A percentile compares a stretch with the other conserved stretches of the same genome.
Evolutionary conservation across 2,888 invertebrate species (phyloP).

Genomic region (Piscicola geometra): DNA sequence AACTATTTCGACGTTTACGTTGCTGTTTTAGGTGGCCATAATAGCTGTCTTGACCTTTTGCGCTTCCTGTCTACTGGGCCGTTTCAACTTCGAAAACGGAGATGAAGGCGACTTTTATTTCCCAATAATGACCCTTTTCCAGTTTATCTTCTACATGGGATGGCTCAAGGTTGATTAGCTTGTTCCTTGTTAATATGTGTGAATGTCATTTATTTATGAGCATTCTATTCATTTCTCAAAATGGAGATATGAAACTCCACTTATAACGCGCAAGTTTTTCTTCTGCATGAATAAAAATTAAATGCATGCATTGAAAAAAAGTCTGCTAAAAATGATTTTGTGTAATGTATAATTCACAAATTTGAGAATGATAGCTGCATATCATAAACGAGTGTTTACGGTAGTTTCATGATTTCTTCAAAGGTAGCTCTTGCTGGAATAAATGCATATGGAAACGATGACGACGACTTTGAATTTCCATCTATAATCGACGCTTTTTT

Average conservation of each 20-base stretch:
- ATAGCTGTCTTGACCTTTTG: conserved; percentile 27
- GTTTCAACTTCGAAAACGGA: conserved; percentile 25
- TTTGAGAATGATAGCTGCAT: too few species aligned
- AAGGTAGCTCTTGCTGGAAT: conserved; percentile 32
- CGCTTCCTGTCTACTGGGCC: conserved; percentile 23
- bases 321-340: too few species aligned
- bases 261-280: too few species aligned
- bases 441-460: conserved; percentile 34
- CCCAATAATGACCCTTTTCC: conserved; percentile 29
- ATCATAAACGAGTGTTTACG: not conserved
- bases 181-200: not conserved
- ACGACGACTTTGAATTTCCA: conserved; percentile 37
- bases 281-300: too few species aligned
- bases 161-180: conserved; percentile 30
- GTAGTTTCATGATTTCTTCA: not conserved
- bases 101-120: conserved; percentile 18
- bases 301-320: too few species aligned
- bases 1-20: too few species aligned
- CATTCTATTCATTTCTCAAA: too few species aligned
- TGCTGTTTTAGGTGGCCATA: conserved; percentile 27
- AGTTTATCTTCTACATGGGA: conserved; percentile 33
- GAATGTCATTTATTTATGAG: not conserved
- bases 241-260: too few species aligned
- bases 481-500: conserved; percentile 30
- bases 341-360: too few species aligned